Conservation (phyloP, 2,113 vertebrate genomes). For the Lates calcarifer region DNA sequence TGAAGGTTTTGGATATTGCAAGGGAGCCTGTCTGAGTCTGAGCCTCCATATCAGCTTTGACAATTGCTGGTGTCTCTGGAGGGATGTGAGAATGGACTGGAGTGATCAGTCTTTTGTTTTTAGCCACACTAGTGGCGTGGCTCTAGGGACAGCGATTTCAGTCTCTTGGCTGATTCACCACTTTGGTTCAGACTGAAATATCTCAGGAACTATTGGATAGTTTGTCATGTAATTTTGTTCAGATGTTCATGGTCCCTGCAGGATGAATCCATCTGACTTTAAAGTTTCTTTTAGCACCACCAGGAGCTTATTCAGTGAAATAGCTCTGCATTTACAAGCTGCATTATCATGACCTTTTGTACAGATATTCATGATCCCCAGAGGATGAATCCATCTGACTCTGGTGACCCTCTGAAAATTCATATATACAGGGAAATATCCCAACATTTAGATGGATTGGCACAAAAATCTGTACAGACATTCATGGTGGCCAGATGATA, state of each 20-base stretch:
- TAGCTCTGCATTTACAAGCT: background rate
- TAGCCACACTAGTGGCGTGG: background rate
- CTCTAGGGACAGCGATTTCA: background rate
- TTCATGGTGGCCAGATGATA: no score
- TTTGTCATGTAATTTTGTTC: background rate
- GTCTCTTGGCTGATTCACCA: background rate
- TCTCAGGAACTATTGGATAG: background rate
- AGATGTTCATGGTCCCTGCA: background rate
- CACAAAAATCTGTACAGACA: background rate
- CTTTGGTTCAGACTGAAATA: slow-evolving; percentile 3
- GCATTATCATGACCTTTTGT: background rate
- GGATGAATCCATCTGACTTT: background rate
- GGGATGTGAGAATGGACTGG: slow-evolving; percentile 6
- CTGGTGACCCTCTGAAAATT: background rate
- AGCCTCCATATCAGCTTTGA: slow-evolving; percentile 50
- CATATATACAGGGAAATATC: no score
- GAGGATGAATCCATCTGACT: background rate
- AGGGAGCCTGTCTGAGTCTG: slow-evolving; percentile 35
- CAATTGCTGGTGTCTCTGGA: slow-evolving; percentile 18
- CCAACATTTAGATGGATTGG: background rate
- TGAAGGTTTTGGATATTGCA: slow-evolving; percentile 72
- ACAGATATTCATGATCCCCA: background rate
- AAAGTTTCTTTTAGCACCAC: no score
- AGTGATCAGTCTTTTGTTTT: slow-evolving; percentile 33
- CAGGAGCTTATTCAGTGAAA: background rate